Evolutionary conservation across 1,140 invertebrate genomes (phyloP), one percentile per base, ranked within the genome.

Genomic region (Liolophura sinensis): DNA sequence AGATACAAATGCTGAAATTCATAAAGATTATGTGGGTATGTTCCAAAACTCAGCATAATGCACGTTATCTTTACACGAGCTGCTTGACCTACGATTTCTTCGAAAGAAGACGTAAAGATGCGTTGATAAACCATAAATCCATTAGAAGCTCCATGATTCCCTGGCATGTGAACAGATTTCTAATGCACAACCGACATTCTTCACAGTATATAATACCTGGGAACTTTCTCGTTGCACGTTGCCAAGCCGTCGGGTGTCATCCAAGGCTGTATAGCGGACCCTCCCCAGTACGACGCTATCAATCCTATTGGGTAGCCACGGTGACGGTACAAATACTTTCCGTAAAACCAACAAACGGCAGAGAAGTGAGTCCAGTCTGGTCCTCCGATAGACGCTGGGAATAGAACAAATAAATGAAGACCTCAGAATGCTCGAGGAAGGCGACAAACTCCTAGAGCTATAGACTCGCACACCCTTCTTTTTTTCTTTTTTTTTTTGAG

Each of bases 301-400:
- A 54, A 12, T 3, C 51, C 51, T 7, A 54, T 54, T 3, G 51
- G 51, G 24, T 54, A 54, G 12, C 24, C 24, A 4, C n/a, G 51
- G 12, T 24, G 51, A 20, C 24, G n/a, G 24, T 54, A 54, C 12
- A 54, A 24, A 54, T 54, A 54, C n/a, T 24, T n/a, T 3, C 51
- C 51, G 51, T 20, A 54, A 54, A 54, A 24, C 51, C 51, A 54
- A 12, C 51, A 54, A 12, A 54, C 51, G 24, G 51, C 51, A 24
- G 51, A 54, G 12, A 54, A 54, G 24, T 54, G 12, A 7, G 3
- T 54, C 51, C 51, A 54, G 24, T 54, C 12, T 24, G 51, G 12
- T 54, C 51, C 51, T 20, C 51, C 51, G 24, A 54, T 54, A 20
- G 51, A 20, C 24, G 51, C 51, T 54, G 12, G n/a, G 12, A 24